phyloP scores from a whole-genome alignment of 2,888 invertebrate species.

The Synanthedon formicaeformis region DNA sequence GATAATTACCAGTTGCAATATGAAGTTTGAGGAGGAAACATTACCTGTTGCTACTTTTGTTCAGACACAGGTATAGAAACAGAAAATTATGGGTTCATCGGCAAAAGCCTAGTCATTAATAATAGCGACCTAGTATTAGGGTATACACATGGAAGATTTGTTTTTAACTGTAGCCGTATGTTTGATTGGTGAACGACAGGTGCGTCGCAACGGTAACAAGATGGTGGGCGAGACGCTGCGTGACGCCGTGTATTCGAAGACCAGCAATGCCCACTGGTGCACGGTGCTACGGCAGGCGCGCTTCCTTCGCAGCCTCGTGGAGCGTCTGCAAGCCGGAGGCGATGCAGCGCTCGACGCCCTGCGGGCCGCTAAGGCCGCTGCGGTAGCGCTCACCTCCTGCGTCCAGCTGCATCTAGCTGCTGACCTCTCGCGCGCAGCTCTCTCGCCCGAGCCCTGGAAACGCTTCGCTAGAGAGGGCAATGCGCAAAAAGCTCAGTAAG shows the following conservation, averaged over 20 bases:
- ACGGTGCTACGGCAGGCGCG: slow-evolving; percentile 82
- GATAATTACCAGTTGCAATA: too few relatives aligned
- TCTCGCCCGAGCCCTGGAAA: slow-evolving; percentile 69
- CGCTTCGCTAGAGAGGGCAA: slow-evolving; percentile 38
- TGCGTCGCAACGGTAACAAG: slow-evolving; percentile 72
- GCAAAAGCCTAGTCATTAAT: too few relatives aligned
- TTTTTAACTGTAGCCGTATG: neutral
- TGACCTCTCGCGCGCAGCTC: slow-evolving; percentile 73
- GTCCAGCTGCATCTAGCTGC: slow-evolving; percentile 79
- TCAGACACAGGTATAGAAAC: too few relatives aligned
- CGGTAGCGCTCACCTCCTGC: slow-evolving; percentile 70
- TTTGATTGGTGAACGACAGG: slow-evolving; percentile 18
- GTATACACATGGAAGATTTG: too few relatives aligned
- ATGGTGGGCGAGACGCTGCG: slow-evolving; percentile 67
- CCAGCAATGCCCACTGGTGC: slow-evolving; percentile 78
- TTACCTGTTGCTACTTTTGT: too few relatives aligned
- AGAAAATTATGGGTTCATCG: too few relatives aligned
- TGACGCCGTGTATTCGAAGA: slow-evolving; percentile 53
- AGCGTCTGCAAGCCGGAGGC: slow-evolving; percentile 65
- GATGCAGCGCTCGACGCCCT: slow-evolving; percentile 55
- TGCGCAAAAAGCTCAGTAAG: slow-evolving; percentile 32
- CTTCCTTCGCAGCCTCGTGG: slow-evolving; percentile 78
- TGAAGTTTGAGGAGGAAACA: too few relatives aligned
- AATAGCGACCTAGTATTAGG: too few relatives aligned
- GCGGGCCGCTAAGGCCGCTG: slow-evolving; percentile 68